Evolutionary conservation across 2,888 invertebrate genomes (phyloP).

Genomic region (Polydrusus cervinus): DNA sequence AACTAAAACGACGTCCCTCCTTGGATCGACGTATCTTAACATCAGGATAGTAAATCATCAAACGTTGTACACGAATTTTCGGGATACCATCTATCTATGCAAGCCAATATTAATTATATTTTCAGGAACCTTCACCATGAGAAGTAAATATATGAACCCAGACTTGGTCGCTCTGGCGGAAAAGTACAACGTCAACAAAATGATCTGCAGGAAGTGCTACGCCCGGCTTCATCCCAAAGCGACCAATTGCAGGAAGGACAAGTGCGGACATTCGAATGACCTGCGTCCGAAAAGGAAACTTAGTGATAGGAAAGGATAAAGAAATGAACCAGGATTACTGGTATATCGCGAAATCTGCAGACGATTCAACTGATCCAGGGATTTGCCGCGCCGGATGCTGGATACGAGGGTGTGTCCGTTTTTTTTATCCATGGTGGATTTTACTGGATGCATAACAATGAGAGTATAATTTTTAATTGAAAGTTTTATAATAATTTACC

Average conservation of each 20-base stretch:
- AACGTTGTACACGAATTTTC: too few species aligned
- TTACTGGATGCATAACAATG: too few species aligned
- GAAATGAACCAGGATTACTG: not conserved
- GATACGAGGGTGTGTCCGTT: too few species aligned
- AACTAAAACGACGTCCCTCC: too few species aligned
- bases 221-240: conserved; percentile 40
- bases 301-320: not conserved
- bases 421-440: too few species aligned
- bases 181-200: conserved; percentile 36
- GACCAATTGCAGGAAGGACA: conserved; percentile 38
- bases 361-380: too few species aligned
- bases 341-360: not conserved
- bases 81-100: too few species aligned
- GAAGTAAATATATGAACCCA: conserved; percentile 34
- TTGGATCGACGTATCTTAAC: too few species aligned
- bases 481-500: too few species aligned
- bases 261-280: conserved; percentile 35
- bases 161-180: conserved; percentile 32
- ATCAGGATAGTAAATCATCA: too few species aligned
- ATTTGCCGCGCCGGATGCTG: too few species aligned
- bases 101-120: not conserved
- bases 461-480: too few species aligned
- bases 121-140: conserved; percentile 8
- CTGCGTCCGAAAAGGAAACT: conserved; percentile 32
- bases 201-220: conserved; percentile 43